A percentile compares a stretch with the other conserved stretches of the same genome.
Conservation (phyloP, 92 coral and sea anemone species). For the Metridium senile region DNA sequence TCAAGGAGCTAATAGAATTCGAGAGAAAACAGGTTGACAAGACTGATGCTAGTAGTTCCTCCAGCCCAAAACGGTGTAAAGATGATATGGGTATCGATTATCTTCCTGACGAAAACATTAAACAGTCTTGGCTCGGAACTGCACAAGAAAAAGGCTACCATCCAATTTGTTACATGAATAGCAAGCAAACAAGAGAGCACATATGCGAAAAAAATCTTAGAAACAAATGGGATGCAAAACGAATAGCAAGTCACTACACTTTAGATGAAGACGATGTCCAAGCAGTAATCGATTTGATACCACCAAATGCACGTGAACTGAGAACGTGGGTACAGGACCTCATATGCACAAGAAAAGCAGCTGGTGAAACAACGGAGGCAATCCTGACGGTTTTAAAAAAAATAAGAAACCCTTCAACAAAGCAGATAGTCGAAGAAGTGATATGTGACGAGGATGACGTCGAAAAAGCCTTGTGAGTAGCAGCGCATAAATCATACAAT, state of each 20-base stretch:
- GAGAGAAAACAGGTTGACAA: not conserved
- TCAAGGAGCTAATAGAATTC: not conserved
- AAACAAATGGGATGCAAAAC: not conserved
- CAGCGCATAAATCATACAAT: too few relatives aligned
- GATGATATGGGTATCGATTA: slow-evolving; percentile 12
- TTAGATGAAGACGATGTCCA: not conserved
- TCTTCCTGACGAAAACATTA: not conserved
- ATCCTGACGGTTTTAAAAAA: too few relatives aligned
- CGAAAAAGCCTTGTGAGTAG: not conserved
- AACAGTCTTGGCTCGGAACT: not conserved
- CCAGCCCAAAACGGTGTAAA: not conserved
- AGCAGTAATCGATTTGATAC: not conserved
- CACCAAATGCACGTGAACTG: too few relatives aligned
- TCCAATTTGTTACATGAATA: not conserved
- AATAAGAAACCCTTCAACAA: too few relatives aligned
- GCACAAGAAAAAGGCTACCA: slow-evolving; percentile 15
- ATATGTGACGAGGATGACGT: not conserved
- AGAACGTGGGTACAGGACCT: too few relatives aligned
- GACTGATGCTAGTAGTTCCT: not conserved
- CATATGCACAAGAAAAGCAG: too few relatives aligned
- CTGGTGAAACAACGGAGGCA: too few relatives aligned
- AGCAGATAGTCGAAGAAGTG: too few relatives aligned
- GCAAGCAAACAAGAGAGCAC: not conserved
- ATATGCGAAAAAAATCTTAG: not conserved
- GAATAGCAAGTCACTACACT: not conserved